These are phyloP conservation scores for Periophthalmus modestus DNA, from an alignment of 2,113 vertebrate species.

Conservation along the genomic window DNA sequence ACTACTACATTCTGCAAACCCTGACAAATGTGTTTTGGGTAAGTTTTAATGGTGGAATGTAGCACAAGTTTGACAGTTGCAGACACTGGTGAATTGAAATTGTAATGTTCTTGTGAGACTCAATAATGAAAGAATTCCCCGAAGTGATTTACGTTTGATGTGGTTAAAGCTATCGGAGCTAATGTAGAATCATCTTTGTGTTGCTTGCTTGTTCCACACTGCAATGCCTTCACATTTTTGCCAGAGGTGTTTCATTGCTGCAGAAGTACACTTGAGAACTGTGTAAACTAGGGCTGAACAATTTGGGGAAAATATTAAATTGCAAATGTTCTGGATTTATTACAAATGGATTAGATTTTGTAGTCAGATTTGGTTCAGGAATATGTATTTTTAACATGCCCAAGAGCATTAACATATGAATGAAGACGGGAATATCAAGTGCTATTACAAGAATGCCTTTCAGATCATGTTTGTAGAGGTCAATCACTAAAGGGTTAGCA, in stretches of 20 bases:
- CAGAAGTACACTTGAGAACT: background rate
- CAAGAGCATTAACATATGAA: too few species aligned
- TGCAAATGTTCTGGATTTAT: background rate
- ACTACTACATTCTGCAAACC: slow-evolving; percentile 29
- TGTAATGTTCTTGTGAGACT: slow-evolving; percentile 21
- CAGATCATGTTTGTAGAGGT: too few species aligned
- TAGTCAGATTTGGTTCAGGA: background rate
- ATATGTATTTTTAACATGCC: background rate
- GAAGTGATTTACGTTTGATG: slow-evolving; percentile 25
- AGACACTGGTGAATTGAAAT: slow-evolving; percentile 22
- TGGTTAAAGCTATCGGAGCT: slow-evolving; percentile 4
- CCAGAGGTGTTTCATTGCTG: background rate
- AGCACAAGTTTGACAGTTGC: background rate
- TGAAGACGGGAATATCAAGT: too few species aligned
- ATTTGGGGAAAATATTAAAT: background rate
- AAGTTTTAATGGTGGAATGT: slow-evolving; percentile 14
- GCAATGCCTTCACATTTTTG: slow-evolving; percentile 3
- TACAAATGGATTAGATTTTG: background rate
- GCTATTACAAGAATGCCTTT: too few species aligned
- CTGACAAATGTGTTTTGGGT: slow-evolving; percentile 30
- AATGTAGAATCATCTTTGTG: slow-evolving; percentile 27
- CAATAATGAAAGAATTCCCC: slow-evolving; percentile 27
- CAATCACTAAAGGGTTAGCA: too few species aligned
- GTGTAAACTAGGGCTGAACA: background rate
- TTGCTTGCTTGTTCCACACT: background rate